phyloP scores from a whole-genome alignment of 2,113 vertebrate species.

The Lonchura striata region DNA sequence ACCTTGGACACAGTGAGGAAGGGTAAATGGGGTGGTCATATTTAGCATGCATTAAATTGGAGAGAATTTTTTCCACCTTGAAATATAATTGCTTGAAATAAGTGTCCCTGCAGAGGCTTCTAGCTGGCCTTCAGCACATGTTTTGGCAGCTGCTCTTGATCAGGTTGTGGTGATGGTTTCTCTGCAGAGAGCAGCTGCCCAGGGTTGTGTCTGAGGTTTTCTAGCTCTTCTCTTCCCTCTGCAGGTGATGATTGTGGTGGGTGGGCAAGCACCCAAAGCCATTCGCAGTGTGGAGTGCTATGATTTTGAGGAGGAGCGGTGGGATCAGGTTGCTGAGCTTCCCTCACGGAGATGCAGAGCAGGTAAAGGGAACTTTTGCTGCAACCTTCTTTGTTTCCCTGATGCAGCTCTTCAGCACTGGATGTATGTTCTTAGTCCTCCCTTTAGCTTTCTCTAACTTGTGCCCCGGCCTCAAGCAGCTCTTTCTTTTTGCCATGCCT shows the following conservation, averaged over 20 bases:
- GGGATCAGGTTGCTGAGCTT: slow-evolving; percentile 94
- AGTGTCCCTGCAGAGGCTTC: not conserved
- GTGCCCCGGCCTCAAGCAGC: not conserved
- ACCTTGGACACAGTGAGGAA: not conserved
- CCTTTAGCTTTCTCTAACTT: not conserved
- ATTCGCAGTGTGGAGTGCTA: slow-evolving; percentile 97
- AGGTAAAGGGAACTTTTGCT: slow-evolving; percentile 68
- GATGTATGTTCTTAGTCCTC: not conserved
- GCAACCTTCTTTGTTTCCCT: not conserved
- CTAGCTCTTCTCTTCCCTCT: slow-evolving; percentile 1
- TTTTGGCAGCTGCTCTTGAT: not conserved
- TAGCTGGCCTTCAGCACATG: not conserved
- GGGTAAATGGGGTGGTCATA: not conserved
- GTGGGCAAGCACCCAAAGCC: slow-evolving; percentile 94
- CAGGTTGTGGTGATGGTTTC: not conserved
- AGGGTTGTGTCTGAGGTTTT: not conserved
- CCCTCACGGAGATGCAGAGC: slow-evolving; percentile 92
- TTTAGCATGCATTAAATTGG: not conserved
- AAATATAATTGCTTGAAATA: not conserved
- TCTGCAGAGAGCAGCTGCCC: not conserved
- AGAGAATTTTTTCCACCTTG: not conserved
- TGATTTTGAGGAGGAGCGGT: slow-evolving; percentile 93
- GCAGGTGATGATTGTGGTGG: slow-evolving; percentile 97
- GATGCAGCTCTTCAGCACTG: not conserved
- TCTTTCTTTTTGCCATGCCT: not conserved